phyloP scores from a whole-genome alignment of 2,888 invertebrate genomes.

The Plemyria rubiginata region DNA sequence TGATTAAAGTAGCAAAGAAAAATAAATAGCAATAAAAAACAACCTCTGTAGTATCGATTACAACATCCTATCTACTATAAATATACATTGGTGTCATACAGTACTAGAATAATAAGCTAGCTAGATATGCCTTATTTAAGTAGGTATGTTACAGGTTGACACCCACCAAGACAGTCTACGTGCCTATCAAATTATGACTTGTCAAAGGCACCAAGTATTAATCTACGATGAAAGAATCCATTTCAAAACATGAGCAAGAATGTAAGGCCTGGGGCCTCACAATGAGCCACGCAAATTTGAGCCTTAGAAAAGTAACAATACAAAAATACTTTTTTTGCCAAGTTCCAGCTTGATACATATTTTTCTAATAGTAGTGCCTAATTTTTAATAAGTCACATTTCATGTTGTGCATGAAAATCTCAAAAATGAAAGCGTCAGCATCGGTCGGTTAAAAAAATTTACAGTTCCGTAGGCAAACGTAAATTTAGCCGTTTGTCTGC shows the following conservation, averaged over 20 bases:
- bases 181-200: conserved; percentile 22
- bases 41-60: conserved; percentile 20
- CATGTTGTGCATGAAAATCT: too few relatives aligned
- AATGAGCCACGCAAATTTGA: conserved; percentile 19
- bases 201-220: conserved; percentile 31
- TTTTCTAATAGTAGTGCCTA: background rate
- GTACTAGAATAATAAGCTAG: conserved; percentile 18
- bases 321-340: background rate
- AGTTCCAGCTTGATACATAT: conserved; percentile 2
- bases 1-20: conserved; percentile 3
- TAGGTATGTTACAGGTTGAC: conserved; percentile 11
- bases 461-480: too few relatives aligned
- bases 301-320: conserved; percentile 6
- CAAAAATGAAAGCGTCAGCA: too few relatives aligned
- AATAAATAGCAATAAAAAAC: conserved; percentile 14
- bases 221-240: conserved; percentile 14
- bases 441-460: too few relatives aligned
- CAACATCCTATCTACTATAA: conserved; percentile 19
- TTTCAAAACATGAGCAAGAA: conserved; percentile 20
- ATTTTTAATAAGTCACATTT: too few relatives aligned
- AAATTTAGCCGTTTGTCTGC: too few relatives aligned
- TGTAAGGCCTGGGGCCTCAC: conserved; percentile 13
- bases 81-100: conserved; percentile 30
- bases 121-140: conserved; percentile 13
- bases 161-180: conserved; percentile 12